These are phyloP conservation scores for Herpailurus yagouaroundi DNA, from an alignment of 2,113 vertebrate genomes.

Conservation along the genomic window DNA sequence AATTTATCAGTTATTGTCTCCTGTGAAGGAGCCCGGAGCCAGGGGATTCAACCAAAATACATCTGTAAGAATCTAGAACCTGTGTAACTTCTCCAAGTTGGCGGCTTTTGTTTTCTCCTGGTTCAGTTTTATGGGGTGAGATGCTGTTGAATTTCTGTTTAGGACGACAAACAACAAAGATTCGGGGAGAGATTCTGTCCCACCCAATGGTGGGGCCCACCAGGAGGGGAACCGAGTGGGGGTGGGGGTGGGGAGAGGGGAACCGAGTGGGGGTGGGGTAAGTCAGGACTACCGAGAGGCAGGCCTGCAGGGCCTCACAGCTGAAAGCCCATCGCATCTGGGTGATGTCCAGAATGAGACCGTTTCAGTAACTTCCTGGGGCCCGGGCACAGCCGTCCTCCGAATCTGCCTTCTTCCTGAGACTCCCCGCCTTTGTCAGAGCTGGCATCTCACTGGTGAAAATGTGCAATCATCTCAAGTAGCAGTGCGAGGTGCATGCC, in stretches of 20 bases:
- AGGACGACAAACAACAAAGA: background rate
- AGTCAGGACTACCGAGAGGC: background rate
- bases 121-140: background rate
- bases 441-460: background rate
- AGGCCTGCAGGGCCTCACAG: rapidly evolving
- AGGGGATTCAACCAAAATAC: background rate
- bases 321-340: background rate
- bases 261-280: background rate
- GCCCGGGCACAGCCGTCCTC: background rate
- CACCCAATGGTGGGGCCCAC: background rate
- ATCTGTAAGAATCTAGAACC: background rate
- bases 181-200: background rate
- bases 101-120: background rate
- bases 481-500: background rate
- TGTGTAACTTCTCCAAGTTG: background rate
- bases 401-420: background rate
- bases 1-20: background rate
- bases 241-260: background rate
- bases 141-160: background rate
- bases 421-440: background rate
- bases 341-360: background rate
- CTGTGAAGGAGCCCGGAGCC: background rate
- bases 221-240: background rate
- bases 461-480: background rate
- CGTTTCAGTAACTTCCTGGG: background rate